Percentiles rank a stretch among this genome's conserved stretches.
Evolutionary conservation across 1,140 invertebrate species (phyloP).

Genomic region (Maconellicoccus hirsutus): DNA sequence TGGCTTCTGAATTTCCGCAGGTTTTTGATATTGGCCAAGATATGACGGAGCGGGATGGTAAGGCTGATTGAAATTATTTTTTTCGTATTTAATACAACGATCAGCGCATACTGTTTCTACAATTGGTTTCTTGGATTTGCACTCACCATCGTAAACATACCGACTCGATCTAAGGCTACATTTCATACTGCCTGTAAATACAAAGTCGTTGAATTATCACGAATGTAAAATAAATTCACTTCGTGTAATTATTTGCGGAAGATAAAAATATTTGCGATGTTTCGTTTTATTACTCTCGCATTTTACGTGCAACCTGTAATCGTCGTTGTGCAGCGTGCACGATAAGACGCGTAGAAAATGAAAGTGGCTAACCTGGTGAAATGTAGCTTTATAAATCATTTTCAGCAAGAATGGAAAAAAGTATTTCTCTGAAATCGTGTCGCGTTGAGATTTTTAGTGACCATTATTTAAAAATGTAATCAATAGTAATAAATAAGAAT

Average conservation of each 20-base stretch:
- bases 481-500: background rate
- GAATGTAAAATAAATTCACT: too few species aligned
- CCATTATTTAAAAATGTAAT: background rate
- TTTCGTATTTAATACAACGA: conserved; percentile 24
- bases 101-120: conserved; percentile 29
- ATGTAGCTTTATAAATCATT: background rate
- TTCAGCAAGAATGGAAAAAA: background rate
- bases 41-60: background rate
- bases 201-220: background rate
- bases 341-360: background rate
- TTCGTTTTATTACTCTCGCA: too few species aligned
- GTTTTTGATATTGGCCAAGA: background rate
- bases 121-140: conserved; percentile 26
- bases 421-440: background rate
- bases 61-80: background rate
- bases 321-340: background rate
- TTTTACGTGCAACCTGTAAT: background rate
- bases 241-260: too few species aligned
- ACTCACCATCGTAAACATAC: conserved; percentile 28
- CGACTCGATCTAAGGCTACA: conserved; percentile 26
- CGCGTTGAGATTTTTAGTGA: background rate
- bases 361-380: background rate
- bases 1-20: background rate
- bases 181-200: conserved; percentile 16
- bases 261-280: too few species aligned